phyloP scores from a whole-genome alignment of 2,888 invertebrate species.

The Lasioglossum pauxillum region DNA sequence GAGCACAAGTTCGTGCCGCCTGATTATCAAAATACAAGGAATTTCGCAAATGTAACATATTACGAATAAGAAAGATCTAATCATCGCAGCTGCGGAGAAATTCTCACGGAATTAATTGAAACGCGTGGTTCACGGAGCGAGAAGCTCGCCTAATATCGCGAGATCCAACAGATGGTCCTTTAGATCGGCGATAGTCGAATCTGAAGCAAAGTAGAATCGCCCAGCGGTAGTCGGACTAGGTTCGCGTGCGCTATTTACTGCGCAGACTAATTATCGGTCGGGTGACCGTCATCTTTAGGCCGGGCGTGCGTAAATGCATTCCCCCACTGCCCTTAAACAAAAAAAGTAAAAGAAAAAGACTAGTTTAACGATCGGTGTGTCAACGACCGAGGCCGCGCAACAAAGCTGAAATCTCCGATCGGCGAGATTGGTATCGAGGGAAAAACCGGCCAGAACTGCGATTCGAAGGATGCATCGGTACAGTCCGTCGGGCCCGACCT shows the following conservation, averaged over 20 bases:
- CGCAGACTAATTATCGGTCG: neutral
- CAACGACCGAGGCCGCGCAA: neutral
- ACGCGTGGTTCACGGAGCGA: neutral
- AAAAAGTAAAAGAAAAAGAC: too few relatives aligned
- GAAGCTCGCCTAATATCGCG: neutral
- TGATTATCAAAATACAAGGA: neutral
- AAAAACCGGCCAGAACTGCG: neutral
- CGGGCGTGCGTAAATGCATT: too few relatives aligned
- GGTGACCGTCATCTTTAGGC: too few relatives aligned
- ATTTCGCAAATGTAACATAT: neutral
- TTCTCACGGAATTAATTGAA: neutral
- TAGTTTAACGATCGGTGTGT: neutral
- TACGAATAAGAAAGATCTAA: neutral
- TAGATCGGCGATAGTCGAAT: neutral
- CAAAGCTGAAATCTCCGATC: neutral
- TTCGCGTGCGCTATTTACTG: neutral
- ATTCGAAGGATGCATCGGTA: neutral
- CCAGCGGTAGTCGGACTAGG: neutral
- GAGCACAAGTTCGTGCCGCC: too few relatives aligned
- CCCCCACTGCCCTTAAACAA: too few relatives aligned
- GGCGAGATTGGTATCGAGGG: neutral
- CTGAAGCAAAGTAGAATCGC: neutral
- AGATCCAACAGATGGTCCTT: neutral
- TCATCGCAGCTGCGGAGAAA: neutral
- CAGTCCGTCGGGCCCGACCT: constrained; percentile 49